Conservation (phyloP, 2,797 vertebrate species). For the Xenopus petersii region DNA sequence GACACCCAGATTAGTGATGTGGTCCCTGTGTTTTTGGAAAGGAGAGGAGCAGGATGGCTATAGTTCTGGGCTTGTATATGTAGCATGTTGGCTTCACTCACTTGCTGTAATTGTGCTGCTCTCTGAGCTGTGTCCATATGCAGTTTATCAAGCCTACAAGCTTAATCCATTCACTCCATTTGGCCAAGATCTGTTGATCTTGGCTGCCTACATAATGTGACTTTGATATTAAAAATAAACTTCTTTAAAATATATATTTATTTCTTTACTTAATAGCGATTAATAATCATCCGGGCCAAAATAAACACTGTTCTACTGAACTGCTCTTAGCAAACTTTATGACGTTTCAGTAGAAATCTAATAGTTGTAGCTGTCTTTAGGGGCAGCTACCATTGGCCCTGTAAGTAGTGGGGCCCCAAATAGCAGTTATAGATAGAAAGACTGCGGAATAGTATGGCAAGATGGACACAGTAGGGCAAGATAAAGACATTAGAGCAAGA, state of each 20-base stretch:
- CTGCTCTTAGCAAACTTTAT: conserved; percentile 12
- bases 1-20: too few relatives aligned
- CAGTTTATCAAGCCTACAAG: neutral
- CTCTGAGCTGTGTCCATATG: neutral
- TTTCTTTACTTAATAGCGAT: conserved; percentile 7
- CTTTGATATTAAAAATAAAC: conserved; percentile 31
- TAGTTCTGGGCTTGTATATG: too few relatives aligned
- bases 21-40: neutral
- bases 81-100: neutral
- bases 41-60: neutral
- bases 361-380: too few relatives aligned
- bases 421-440: too few relatives aligned
- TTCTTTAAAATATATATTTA: conserved; percentile 5
- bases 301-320: conserved; percentile 18
- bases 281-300: conserved; percentile 5
- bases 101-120: neutral
- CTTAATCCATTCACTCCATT: neutral
- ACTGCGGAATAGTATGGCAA: too few relatives aligned
- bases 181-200: conserved; percentile 12
- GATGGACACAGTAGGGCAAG: too few relatives aligned
- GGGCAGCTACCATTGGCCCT: too few relatives aligned
- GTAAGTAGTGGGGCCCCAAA: too few relatives aligned
- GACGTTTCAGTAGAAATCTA: too few relatives aligned
- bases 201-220: conserved; percentile 17
- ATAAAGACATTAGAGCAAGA: too few relatives aligned